phyloP scores from a whole-genome alignment of 2,113 vertebrate genomes.

The Erythrolamprus reginae region DNA sequence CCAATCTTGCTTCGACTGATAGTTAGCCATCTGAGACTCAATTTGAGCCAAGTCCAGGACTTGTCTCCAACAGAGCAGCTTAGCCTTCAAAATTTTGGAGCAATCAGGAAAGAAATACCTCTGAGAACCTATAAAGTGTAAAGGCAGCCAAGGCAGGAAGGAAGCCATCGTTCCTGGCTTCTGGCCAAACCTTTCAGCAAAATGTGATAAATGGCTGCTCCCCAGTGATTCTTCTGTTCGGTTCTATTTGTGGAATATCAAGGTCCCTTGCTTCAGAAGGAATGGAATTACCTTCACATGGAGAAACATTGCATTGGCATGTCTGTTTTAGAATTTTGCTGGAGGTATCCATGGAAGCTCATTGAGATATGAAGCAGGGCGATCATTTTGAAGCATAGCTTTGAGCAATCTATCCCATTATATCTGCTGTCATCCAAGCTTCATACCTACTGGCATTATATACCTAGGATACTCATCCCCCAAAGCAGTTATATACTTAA shows the following conservation, averaged over 20 bases:
- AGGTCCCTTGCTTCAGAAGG: neutral
- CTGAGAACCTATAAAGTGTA: neutral
- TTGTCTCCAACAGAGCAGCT: neutral
- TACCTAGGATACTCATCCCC: neutral
- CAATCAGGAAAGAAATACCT: neutral
- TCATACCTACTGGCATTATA: neutral
- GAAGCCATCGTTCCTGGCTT: neutral
- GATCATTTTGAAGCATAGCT: neutral
- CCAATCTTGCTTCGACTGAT: neutral
- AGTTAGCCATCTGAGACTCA: neutral
- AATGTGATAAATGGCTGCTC: neutral
- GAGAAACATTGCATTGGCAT: neutral
- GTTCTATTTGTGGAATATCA: neutral
- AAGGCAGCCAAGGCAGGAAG: neutral
- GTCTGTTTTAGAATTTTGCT: neutral
- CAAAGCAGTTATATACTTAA: neutral
- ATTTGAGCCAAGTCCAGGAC: neutral
- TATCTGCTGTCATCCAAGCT: neutral
- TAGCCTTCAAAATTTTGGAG: neutral
- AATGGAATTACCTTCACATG: neutral
- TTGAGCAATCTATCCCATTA: neutral
- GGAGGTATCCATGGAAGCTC: neutral
- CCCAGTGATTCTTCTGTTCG: neutral
- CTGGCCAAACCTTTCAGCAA: slow-evolving; percentile 5
- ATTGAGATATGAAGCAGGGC: neutral